Percentiles rank a stretch among this genome's conserved stretches.
Conservation (phyloP, 2,113 vertebrate genomes). For the Zapus hudsonius region DNA sequence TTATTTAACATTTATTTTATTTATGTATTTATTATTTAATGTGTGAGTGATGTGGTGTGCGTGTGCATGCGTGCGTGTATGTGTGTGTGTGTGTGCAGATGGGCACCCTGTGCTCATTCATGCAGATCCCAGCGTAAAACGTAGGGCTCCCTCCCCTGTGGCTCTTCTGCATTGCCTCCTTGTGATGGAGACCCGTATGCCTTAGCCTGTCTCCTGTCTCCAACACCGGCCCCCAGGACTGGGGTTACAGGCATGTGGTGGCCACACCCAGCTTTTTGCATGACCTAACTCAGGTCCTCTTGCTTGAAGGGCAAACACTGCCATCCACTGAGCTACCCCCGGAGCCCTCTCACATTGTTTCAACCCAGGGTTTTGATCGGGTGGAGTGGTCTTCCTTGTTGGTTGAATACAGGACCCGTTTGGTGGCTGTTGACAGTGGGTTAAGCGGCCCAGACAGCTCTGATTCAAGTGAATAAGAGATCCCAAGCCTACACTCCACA, state of each 20-base stretch:
- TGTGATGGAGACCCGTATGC: not conserved
- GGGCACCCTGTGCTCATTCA: too few species aligned
- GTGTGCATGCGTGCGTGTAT: not conserved
- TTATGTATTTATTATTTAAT: too few species aligned
- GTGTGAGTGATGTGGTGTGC: not conserved
- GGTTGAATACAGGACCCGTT: not conserved
- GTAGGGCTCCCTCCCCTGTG: too few species aligned
- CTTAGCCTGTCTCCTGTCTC: too few species aligned
- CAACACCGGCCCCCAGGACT: not conserved
- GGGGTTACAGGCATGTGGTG: not conserved
- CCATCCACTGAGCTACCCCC: too few species aligned
- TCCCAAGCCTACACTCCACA: conserved; percentile 71
- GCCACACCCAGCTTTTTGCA: too few species aligned
- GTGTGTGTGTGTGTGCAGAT: not conserved
- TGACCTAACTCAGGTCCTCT: too few species aligned
- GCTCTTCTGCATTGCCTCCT: too few species aligned
- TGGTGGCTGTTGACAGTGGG: conserved; percentile 56
- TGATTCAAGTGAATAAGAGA: conserved; percentile 27
- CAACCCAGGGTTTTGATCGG: too few species aligned
- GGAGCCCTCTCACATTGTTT: not conserved
- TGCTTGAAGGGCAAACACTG: too few species aligned
- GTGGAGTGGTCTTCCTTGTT: not conserved
- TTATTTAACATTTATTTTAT: too few species aligned
- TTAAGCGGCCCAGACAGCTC: conserved; percentile 53
- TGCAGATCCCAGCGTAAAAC: too few species aligned